A percentile compares a stretch with the other conserved stretches of the same genome.
phyloP scores from a whole-genome alignment of 2,888 invertebrate species.

The Drosophila conformis region DNA sequence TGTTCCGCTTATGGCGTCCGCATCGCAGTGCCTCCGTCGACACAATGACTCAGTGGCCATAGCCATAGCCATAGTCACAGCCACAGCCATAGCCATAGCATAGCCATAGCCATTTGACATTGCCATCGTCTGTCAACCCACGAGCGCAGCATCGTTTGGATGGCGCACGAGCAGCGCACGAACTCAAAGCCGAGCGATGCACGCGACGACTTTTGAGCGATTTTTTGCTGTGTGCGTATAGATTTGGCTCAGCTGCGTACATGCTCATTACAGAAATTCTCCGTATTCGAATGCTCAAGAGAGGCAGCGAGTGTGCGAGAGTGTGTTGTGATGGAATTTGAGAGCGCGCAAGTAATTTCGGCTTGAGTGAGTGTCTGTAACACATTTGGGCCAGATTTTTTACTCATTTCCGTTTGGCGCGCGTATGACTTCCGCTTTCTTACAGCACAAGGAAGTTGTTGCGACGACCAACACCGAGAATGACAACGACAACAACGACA shows the following conservation, averaged over 20 bases:
- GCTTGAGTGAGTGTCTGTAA: constrained; percentile 27
- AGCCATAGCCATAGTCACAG: constrained; percentile 6
- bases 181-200: constrained; percentile 30
- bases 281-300: constrained; percentile 27
- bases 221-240: constrained; percentile 19
- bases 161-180: constrained; percentile 13
- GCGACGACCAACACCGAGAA: constrained; percentile 29
- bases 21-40: constrained; percentile 55
- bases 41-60: constrained; percentile 56
- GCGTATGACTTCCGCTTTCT: constrained; percentile 62
- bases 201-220: constrained; percentile 28
- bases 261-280: constrained; percentile 39
- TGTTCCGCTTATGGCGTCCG: constrained; percentile 52
- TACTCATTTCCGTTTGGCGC: constrained; percentile 67
- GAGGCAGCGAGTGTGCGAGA: neutral
- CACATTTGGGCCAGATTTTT: constrained; percentile 31
- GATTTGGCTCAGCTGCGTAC: constrained; percentile 26
- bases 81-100: neutral
- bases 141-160: constrained; percentile 43
- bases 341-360: constrained; percentile 26
- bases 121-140: constrained; percentile 19
- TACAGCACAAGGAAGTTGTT: constrained; percentile 70
- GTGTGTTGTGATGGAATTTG: neutral
- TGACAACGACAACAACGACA: neutral
- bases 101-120: neutral